Evolutionary conservation across 1,140 invertebrate species (phyloP).

Genomic region (Drosophila willistoni): DNA sequence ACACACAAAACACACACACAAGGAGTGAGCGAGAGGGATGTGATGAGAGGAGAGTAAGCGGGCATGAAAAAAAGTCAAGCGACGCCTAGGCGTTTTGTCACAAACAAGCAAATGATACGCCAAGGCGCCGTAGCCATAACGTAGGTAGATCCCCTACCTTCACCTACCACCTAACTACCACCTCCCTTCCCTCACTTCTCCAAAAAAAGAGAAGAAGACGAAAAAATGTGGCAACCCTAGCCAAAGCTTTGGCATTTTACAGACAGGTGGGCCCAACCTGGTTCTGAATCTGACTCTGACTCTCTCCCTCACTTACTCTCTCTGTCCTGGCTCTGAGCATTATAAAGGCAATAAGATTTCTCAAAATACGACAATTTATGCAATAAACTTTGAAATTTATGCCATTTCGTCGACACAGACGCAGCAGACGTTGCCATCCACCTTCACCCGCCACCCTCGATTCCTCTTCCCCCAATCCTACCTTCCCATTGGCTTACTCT

Average conservation of each 20-base stretch:
- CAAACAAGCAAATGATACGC: slow-evolving; percentile 76
- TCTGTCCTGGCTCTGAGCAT: slow-evolving; percentile 51
- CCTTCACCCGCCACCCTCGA: slow-evolving; percentile 18
- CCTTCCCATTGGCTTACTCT: slow-evolving; percentile 21
- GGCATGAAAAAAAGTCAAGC: slow-evolving; percentile 25
- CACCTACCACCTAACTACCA: neutral
- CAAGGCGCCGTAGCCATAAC: slow-evolving; percentile 31
- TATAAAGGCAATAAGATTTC: slow-evolving; percentile 81
- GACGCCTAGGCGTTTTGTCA: slow-evolving; percentile 49
- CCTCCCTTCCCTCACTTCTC: neutral
- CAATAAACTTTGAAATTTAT: slow-evolving; percentile 82
- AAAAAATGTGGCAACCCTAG: slow-evolving; percentile 11
- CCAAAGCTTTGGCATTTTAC: slow-evolving; percentile 19
- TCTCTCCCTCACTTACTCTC: neutral
- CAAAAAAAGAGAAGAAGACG: slow-evolving; percentile 1
- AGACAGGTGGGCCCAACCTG: slow-evolving; percentile 46
- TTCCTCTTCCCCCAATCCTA: slow-evolving; percentile 23
- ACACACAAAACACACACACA: neutral
- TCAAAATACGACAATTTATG: slow-evolving; percentile 82
- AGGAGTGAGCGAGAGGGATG: neutral
- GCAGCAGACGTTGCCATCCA: slow-evolving; percentile 29
- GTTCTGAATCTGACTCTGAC: slow-evolving; percentile 8
- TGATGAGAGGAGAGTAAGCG: neutral
- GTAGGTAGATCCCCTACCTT: neutral
- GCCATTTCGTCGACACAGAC: slow-evolving; percentile 60